phyloP scores from a whole-genome alignment of 2,113 vertebrate genomes.

The Atlantisia rogersi region DNA sequence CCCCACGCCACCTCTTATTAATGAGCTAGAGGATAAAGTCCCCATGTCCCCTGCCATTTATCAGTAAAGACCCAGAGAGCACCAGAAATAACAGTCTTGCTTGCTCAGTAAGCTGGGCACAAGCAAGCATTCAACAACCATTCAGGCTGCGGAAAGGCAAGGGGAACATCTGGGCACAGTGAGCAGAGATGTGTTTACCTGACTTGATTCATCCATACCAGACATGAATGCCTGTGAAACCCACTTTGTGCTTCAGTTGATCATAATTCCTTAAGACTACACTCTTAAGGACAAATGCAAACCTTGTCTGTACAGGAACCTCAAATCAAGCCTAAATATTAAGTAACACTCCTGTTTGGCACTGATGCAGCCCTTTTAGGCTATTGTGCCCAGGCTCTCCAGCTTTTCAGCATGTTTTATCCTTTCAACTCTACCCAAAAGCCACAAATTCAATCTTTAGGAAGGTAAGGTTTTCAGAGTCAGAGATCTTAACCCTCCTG shows the following conservation, averaged over 20 bases:
- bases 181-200: accelerated
- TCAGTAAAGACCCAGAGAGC: not conserved
- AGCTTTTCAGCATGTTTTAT: not conserved
- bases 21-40: not conserved
- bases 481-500: not conserved
- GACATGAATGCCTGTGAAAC: not conserved
- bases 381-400: not conserved
- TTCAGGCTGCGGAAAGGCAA: accelerated
- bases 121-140: not conserved
- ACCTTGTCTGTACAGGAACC: not conserved
- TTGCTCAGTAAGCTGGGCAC: not conserved
- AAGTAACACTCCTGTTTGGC: not conserved
- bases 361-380: not conserved
- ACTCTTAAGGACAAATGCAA: not conserved
- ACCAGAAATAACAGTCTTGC: accelerated
- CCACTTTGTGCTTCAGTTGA: not conserved
- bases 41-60: not conserved
- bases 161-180: not conserved
- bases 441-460: not conserved
- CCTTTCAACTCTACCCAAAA: not conserved
- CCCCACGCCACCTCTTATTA: not conserved
- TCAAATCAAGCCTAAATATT: not conserved
- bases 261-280: accelerated
- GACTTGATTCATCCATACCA: not conserved
- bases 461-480: not conserved